Evolutionary conservation across 2,113 vertebrate species (phyloP), one percentile per base, ranked within the genome.

Genomic region (Seriola dumerili): DNA sequence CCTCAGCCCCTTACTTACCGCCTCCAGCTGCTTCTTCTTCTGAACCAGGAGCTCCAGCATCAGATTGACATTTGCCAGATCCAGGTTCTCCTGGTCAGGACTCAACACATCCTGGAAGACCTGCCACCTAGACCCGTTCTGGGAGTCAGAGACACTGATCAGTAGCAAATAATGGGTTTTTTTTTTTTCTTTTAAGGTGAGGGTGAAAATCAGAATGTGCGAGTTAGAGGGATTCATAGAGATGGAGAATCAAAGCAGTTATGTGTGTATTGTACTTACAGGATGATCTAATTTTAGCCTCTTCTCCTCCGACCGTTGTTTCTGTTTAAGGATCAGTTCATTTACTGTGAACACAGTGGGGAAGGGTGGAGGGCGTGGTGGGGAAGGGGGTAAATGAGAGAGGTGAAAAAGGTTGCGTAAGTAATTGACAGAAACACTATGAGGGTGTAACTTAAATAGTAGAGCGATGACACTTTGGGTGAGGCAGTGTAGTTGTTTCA

Each of bases 321-420:
- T 99, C 92, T 99, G 98, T 94, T 99, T 99, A 17, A 99, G 97
- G 95, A 99, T 99, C 70, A 99, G 96, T 81, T 99, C 98, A 91
- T 99, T 99, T 70, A 99, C 98, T 99, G 83, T 42, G 69, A 95
- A 95, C 8, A 36, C 6, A 13, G 55, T 8, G 32, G 25, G 3
- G 3, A 3, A 8, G 13, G 23, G 17, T 23, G 65, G 17, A 52
- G 9, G 4, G 3, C 0, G 23, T 16, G 14, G 44, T 58, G 14
- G 13, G 10, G 54, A 29, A 19, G 38, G 10, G 16, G 36, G 21
- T 44, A 0, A 78, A 69, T 25, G 12, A 76, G 19, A 81, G 16
- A 40, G 9, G 1, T 50, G 44, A 36, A 76, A 70, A 19, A 1
- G 11, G 29, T 19, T 34, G 5, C 2, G 0, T 81, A 34, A 84